These are phyloP conservation scores for Hystrix brachyura DNA, from an alignment of 2,113 vertebrate genomes.

Conservation along the genomic window DNA sequence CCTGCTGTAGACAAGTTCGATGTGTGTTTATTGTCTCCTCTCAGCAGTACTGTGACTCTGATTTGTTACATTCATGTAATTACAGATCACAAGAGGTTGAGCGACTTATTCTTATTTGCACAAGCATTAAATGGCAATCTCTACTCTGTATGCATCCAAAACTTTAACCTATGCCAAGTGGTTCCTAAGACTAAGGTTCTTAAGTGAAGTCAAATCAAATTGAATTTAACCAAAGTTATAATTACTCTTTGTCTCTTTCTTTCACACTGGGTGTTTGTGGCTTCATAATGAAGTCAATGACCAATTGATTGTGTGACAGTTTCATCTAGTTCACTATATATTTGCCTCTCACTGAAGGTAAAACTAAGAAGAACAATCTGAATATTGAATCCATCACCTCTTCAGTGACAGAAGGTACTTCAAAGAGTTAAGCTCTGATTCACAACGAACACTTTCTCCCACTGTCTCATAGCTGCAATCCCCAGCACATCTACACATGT, in stretches of 20 bases:
- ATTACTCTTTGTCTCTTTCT: neutral
- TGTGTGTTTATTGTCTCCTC: neutral
- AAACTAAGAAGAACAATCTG: neutral
- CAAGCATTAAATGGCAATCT: neutral
- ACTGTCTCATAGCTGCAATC: neutral
- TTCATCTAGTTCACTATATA: neutral
- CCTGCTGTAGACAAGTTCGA: too few species aligned
- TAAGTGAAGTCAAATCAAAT: neutral
- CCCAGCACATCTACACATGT: neutral
- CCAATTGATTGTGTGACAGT: accelerated
- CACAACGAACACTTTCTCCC: too few species aligned
- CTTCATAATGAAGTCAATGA: neutral
- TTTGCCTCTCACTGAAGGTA: neutral
- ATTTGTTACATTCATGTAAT: neutral
- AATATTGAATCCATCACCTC: neutral
- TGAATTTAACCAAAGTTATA: neutral
- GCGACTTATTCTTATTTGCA: neutral
- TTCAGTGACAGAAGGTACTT: too few species aligned
- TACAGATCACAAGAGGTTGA: neutral
- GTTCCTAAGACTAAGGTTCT: neutral
- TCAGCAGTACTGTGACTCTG: neutral
- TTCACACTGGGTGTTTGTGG: neutral
- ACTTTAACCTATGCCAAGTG: neutral
- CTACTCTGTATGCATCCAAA: accelerated
- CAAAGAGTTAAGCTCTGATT: neutral